phyloP scores from a whole-genome alignment of 2,113 vertebrate species.

The Nesogale talazaci region DNA sequence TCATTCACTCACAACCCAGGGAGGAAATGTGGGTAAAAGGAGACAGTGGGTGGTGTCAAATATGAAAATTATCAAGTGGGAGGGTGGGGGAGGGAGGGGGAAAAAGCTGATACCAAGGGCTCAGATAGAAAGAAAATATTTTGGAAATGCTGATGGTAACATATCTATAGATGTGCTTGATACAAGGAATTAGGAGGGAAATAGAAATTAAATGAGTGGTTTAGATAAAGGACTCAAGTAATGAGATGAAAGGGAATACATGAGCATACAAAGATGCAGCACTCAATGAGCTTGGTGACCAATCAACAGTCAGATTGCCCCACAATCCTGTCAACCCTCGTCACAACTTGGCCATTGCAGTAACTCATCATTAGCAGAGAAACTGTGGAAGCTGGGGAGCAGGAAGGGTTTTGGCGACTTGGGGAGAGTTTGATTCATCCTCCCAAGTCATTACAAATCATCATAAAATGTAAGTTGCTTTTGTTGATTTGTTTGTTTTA shows the following conservation, averaged over 20 bases:
- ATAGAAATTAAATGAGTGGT: not conserved
- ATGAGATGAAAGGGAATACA: not conserved
- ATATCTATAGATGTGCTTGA: too few species aligned
- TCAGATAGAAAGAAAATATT: too few species aligned
- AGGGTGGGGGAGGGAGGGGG: too few species aligned
- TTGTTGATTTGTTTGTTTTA: not conserved
- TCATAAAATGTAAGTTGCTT: not conserved
- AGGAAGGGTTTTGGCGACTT: not conserved
- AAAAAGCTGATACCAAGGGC: too few species aligned
- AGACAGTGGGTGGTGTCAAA: too few species aligned
- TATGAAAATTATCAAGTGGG: too few species aligned
- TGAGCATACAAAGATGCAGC: too few species aligned
- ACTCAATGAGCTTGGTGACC: fast-evolving
- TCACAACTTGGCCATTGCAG: too few species aligned
- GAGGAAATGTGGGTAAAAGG: too few species aligned
- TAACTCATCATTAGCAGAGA: not conserved
- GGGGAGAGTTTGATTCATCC: not conserved
- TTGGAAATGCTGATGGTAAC: too few species aligned
- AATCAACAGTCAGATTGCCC: not conserved
- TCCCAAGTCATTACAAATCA: not conserved
- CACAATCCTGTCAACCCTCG: fast-evolving
- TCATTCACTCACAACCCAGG: too few species aligned
- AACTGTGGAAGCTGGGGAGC: not conserved
- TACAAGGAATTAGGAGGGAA: not conserved
- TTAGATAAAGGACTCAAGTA: not conserved